These are phyloP conservation scores for Ammodytes dubius DNA, from an alignment of 2,113 vertebrate species.

Conservation along the genomic window DNA sequence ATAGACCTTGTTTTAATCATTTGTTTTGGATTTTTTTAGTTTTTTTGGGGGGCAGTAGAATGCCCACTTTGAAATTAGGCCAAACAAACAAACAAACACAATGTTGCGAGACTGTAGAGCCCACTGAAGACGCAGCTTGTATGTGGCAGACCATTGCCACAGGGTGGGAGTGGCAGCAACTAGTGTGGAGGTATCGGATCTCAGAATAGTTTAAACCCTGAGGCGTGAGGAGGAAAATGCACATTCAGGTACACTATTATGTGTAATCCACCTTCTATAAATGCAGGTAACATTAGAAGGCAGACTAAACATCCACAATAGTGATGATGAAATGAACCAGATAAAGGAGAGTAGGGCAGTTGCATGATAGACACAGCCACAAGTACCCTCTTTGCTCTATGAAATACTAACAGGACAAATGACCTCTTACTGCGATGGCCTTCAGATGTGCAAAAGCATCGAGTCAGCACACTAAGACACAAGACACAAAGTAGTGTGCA, in stretches of 20 bases:
- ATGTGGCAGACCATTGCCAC: neutral
- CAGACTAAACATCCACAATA: neutral
- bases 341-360: too few relatives aligned
- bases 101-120: neutral
- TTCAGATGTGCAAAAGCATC: slow-evolving; percentile 36
- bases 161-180: neutral
- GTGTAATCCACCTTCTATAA: neutral
- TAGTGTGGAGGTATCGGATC: neutral
- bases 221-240: slow-evolving; percentile 1
- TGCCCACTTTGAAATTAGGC: neutral
- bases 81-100: neutral
- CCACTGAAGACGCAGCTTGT: neutral
- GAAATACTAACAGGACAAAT: slow-evolving; percentile 15
- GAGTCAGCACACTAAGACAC: slow-evolving; percentile 18
- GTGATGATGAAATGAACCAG: neutral
- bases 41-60: neutral
- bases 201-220: neutral
- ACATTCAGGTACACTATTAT: neutral
- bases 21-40: neutral
- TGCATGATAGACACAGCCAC: neutral
- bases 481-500: slow-evolving; percentile 22
- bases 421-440: slow-evolving; percentile 8
- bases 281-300: neutral
- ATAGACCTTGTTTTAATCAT: slow-evolving; percentile 6
- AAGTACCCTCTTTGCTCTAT: slow-evolving; percentile 13